Evolutionary conservation across 2,888 invertebrate species (phyloP).

Genomic region (Drosophila greeni): DNA sequence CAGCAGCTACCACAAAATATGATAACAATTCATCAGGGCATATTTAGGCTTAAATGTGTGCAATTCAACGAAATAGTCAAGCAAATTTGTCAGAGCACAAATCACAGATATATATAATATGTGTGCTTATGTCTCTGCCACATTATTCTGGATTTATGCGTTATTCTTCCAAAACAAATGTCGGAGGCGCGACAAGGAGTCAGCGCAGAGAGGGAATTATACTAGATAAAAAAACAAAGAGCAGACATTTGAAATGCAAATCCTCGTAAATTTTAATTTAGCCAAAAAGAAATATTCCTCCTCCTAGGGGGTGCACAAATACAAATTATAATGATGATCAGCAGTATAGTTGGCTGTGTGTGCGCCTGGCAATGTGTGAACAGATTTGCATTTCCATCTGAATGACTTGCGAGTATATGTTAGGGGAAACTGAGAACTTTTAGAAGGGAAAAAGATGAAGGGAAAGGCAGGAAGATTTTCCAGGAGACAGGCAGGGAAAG

Average conservation of each 20-base stretch:
- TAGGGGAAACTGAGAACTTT: neutral
- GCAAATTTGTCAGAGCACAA: constrained; percentile 62
- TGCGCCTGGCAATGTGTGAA: constrained; percentile 52
- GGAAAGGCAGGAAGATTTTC: neutral
- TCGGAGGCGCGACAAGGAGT: constrained; percentile 45
- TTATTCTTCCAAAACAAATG: constrained; percentile 58
- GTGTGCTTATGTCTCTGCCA: constrained; percentile 32
- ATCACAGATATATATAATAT: constrained; percentile 47
- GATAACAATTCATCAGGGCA: constrained; percentile 52
- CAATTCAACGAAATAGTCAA: constrained; percentile 49
- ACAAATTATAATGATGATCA: constrained; percentile 62
- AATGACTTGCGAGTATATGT: constrained; percentile 45
- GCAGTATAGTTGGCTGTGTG: constrained; percentile 46
- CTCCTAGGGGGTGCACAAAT: constrained; percentile 34
- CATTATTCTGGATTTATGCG: constrained; percentile 69
- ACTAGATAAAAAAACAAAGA: constrained; percentile 17
- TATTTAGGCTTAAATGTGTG: constrained; percentile 53
- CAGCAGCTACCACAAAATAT: constrained; percentile 33
- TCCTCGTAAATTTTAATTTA: constrained; percentile 69
- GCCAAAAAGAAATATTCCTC: constrained; percentile 31
- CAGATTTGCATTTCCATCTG: constrained; percentile 62
- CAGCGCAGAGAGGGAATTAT: constrained; percentile 7
- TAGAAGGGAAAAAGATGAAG: neutral
- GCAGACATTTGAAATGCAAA: constrained; percentile 66
- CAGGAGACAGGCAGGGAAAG: constrained; percentile 16